A percentile compares a stretch with the other conserved stretches of the same genome.
These are phyloP conservation scores for Oreocharis arfaki DNA, from an alignment of 2,113 vertebrate species.

Conservation along the genomic window DNA sequence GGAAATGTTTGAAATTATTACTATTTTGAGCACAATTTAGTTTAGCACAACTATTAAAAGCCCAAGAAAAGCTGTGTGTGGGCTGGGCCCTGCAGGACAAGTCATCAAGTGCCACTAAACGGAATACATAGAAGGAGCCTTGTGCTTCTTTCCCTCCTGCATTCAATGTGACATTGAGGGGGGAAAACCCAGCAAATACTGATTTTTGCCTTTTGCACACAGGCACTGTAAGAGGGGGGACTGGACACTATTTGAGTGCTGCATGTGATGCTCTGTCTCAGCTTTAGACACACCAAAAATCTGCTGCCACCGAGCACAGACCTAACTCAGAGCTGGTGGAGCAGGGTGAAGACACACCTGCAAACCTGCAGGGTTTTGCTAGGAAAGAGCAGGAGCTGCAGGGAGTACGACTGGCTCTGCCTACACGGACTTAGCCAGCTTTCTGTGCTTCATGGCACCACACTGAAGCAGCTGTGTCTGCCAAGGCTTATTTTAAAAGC, in stretches of 20 bases:
- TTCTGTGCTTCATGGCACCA: not conserved
- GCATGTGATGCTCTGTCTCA: not conserved
- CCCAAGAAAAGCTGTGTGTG: not conserved
- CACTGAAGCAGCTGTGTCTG: not conserved
- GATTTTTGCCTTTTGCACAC: not conserved
- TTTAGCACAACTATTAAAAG: conserved; percentile 18
- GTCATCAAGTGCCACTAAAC: not conserved
- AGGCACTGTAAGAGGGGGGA: not conserved
- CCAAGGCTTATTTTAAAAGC: not conserved
- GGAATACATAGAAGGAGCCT: not conserved
- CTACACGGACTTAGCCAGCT: rapidly evolving
- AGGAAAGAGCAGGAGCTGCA: not conserved
- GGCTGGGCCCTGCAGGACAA: not conserved
- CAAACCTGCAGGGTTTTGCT: not conserved
- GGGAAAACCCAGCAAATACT: not conserved
- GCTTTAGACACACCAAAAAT: not conserved
- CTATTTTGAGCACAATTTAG: not conserved
- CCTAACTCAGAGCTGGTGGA: not conserved
- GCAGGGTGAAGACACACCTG: not conserved
- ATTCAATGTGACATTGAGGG: not conserved
- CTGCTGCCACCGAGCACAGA: rapidly evolving
- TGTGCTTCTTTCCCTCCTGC: not conserved
- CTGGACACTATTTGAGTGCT: not conserved
- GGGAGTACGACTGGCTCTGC: not conserved
- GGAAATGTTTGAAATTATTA: not conserved